Conservation (phyloP, 2,888 invertebrate species). For the Plebejus argus region DNA sequence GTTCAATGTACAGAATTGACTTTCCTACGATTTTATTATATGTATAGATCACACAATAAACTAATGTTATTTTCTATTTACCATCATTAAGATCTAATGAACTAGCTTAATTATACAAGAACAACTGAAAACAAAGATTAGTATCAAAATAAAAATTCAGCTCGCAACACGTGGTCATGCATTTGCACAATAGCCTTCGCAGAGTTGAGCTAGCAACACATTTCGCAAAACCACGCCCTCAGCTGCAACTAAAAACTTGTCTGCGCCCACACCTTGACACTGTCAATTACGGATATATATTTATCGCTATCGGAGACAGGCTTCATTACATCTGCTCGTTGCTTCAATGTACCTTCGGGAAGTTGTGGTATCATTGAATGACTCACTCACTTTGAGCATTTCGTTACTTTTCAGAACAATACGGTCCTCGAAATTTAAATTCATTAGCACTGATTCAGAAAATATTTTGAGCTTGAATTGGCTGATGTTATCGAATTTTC, state of each 20-base stretch:
- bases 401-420: background rate
- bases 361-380: background rate
- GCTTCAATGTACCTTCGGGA: constrained; percentile 19
- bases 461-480: background rate
- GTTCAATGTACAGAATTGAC: no score
- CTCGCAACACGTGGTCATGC: constrained; percentile 24
- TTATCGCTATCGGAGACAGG: constrained; percentile 35
- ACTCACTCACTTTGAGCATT: background rate
- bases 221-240: constrained; percentile 37
- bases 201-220: constrained; percentile 33
- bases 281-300: constrained; percentile 38
- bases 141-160: background rate
- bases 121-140: background rate
- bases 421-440: background rate
- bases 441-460: background rate
- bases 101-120: background rate
- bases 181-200: constrained; percentile 37
- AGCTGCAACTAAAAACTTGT: constrained; percentile 36
- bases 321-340: constrained; percentile 34
- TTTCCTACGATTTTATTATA: no score
- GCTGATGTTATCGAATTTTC: background rate
- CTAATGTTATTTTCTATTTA: background rate
- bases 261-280: constrained; percentile 42
- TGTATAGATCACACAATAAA: background rate
- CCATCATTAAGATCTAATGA: background rate